Evolutionary conservation across 2,888 invertebrate species (phyloP), one percentile per base, ranked within the genome.

Genomic region (Cheilosia variabilis): DNA sequence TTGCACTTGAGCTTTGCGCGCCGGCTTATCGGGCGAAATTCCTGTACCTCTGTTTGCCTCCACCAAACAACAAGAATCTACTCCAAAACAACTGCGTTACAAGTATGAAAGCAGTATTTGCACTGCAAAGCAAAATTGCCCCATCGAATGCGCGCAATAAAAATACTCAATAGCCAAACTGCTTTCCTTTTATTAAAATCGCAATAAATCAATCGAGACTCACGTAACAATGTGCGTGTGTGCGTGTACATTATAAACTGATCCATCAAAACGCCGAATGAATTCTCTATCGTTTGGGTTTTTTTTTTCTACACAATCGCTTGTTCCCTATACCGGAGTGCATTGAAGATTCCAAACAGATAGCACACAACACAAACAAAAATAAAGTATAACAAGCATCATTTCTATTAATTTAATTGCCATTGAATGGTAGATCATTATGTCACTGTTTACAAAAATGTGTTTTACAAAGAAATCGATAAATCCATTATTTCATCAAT

Each of bases 331-430:
- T 1, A 24, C 34, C 27, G 7, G 10, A 41, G 65, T 41, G 65
- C 52, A 65, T 73, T 79, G 58, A 66, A 65, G 65, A 73, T 60
- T 52, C 58, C 57, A 60, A 45, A 17, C 41, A 53, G 52, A 43
- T n/a, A 43, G 15, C 41, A 37, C 47, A 22, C 31, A 19, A 58
- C 34, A 45, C 45, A 65, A 24, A 45, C 4, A 19, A 37, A 45
- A 19, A 27, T 19, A 22, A 63, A 57, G 22, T 24, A n/a, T 53
- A 45, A 52, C 62, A 71, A 57, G 55, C 71, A 50, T 72, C 72
- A 58, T 57, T 69, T 47, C 5, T 17, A 27, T 52, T 79, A 58
- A 65, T 52, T 72, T 60, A 65, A 79, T 79, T 72, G 52, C 62
- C 10, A 31, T 76, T 76, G 62, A 34, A 45, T 27, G 53, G 24